Conservation (phyloP, 92 coral and sea anemone species). For the Blastomussa wellsi region DNA sequence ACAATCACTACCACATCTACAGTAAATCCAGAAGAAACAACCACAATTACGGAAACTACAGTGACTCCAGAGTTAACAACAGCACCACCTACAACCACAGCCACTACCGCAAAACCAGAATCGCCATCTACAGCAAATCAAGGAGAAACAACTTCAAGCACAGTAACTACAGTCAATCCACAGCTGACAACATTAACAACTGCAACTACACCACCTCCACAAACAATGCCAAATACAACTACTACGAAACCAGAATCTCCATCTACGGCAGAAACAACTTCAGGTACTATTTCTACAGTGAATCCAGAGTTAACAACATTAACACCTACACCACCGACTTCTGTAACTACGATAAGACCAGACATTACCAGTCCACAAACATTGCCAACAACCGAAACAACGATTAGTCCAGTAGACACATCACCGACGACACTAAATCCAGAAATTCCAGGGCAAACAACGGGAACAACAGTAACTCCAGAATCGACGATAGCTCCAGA, state of each 20-base stretch:
- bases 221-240: conserved; percentile 14
- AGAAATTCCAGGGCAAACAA: too few relatives aligned
- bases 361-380: background rate
- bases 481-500: background rate
- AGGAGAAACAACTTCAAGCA: background rate
- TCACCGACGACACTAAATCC: conserved; percentile 16
- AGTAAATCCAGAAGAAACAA: background rate
- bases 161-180: background rate
- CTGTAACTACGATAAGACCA: conserved; percentile 1
- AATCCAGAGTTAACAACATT: conserved; percentile 8
- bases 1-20: background rate
- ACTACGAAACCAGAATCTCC: background rate
- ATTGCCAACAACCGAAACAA: conserved; percentile 5
- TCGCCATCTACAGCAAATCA: background rate
- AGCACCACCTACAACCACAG: background rate
- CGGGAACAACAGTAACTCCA: background rate
- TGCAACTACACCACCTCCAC: background rate
- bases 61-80: background rate
- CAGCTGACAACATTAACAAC: background rate
- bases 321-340: background rate
- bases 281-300: background rate
- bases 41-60: too few relatives aligned
- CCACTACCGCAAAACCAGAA: background rate
- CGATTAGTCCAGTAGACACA: background rate
- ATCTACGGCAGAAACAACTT: background rate